A percentile compares a stretch with the other conserved stretches of the same genome.
Conservation (phyloP, 2,888 invertebrate genomes). For the Piscicola geometra region DNA sequence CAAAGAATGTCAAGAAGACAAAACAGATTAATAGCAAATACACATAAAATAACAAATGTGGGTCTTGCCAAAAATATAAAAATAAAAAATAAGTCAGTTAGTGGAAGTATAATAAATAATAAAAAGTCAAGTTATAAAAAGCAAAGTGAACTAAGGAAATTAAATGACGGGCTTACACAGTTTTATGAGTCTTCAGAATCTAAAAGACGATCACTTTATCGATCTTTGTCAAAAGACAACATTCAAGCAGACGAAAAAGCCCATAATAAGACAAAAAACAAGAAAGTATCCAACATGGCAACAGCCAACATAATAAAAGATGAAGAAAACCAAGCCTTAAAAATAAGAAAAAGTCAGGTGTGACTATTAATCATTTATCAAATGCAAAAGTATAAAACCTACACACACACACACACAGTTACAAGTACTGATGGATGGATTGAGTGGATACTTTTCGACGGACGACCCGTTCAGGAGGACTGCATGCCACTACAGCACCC, state of each 20-base stretch:
- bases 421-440: not conserved
- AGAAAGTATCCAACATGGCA: not conserved
- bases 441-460: constrained; percentile 6
- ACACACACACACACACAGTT: not conserved
- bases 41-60: not conserved
- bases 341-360: constrained; percentile 6
- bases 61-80: not conserved
- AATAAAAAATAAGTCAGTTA: not conserved
- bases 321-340: not conserved
- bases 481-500: not conserved
- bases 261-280: not conserved
- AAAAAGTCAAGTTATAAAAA: not conserved
- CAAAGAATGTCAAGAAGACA: not conserved
- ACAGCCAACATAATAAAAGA: not conserved
- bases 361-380: not conserved
- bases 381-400: not conserved
- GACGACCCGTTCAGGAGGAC: not conserved
- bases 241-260: not conserved
- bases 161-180: constrained; percentile 5
- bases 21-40: not conserved
- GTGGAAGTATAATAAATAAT: too few relatives aligned
- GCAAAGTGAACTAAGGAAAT: not conserved
- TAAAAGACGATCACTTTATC: not conserved
- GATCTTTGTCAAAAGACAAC: not conserved
- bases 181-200: not conserved